Evolutionary conservation across 1,140 invertebrate species (phyloP).

Genomic region (Subanguina moxae): DNA sequence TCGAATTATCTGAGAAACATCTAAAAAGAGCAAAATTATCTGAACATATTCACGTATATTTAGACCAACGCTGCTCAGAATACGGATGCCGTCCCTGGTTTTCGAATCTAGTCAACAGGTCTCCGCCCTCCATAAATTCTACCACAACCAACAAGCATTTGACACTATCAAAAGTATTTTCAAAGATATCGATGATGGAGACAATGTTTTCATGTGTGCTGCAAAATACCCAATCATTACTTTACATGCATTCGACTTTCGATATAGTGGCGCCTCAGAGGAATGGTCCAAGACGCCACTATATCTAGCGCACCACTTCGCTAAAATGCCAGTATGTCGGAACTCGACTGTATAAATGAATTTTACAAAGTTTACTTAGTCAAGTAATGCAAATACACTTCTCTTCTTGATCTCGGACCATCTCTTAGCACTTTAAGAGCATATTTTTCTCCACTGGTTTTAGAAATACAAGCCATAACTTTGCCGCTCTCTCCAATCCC

Average conservation of each 20-base stretch:
- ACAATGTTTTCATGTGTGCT: conserved; percentile 76
- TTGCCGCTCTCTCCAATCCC: conserved; percentile 97
- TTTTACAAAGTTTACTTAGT: conserved; percentile 61
- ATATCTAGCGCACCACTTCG: too few relatives aligned
- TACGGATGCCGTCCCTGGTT: conserved; percentile 51
- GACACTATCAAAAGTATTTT: conserved; percentile 83
- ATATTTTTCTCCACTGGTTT: conserved; percentile 71
- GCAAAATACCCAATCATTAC: conserved; percentile 5
- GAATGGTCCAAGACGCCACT: too few relatives aligned
- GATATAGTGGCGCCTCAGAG: too few relatives aligned
- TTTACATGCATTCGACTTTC: too few relatives aligned
- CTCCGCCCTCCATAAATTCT: conserved; percentile 97
- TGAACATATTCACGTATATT: background rate
- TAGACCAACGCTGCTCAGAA: conserved; percentile 38
- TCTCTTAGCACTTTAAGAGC: conserved; percentile 88
- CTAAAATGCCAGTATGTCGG: too few relatives aligned
- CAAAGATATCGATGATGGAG: conserved; percentile 87
- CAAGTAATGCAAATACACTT: conserved; percentile 91
- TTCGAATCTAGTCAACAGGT: conserved; percentile 72
- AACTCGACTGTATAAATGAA: conserved; percentile 1
- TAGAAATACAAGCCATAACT: conserved; percentile 70
- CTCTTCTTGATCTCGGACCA: conserved; percentile 80
- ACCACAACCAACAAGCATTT: conserved; percentile 90
- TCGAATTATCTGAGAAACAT: conserved; percentile 85
- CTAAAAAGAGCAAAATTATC: conserved; percentile 61